These are phyloP conservation scores for Leucozona laternaria DNA, from an alignment of 2,888 invertebrate genomes.

Conservation along the genomic window DNA sequence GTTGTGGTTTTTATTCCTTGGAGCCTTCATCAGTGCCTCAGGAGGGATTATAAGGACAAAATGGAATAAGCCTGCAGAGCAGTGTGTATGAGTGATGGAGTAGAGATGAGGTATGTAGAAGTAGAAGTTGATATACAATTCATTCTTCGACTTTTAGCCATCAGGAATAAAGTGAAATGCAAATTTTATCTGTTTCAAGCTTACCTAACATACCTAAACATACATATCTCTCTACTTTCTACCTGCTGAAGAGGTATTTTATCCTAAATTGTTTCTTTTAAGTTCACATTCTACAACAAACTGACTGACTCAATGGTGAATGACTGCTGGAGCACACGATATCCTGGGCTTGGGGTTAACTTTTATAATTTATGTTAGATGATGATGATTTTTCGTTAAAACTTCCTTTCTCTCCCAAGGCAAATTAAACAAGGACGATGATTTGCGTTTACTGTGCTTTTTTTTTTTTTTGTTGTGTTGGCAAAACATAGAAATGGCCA, in stretches of 20 bases:
- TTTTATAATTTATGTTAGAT: constrained; percentile 71
- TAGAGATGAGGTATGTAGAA: background rate
- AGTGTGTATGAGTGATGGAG: background rate
- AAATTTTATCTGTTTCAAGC: constrained; percentile 65
- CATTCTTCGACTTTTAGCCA: constrained; percentile 1
- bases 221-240: background rate
- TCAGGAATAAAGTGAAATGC: constrained; percentile 55
- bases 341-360: constrained; percentile 59
- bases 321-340: background rate
- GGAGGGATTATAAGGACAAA: constrained; percentile 45
- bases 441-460: background rate
- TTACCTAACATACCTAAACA: background rate
- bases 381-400: constrained; percentile 59
- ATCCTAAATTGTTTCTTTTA: constrained; percentile 47
- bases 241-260: constrained; percentile 53
- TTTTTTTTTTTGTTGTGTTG: background rate
- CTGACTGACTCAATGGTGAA: background rate
- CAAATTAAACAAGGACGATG: constrained; percentile 22
- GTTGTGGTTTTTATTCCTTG: constrained; percentile 46
- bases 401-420: constrained; percentile 30
- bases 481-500: constrained; percentile 30
- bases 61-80: constrained; percentile 19
- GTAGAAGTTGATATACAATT: constrained; percentile 18
- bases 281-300: constrained; percentile 29
- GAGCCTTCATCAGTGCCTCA: constrained; percentile 31